A percentile compares a stretch with the other conserved stretches of the same genome.
These are phyloP conservation scores for Myathropa florea DNA, from an alignment of 2,888 invertebrate species.

Conservation along the genomic window DNA sequence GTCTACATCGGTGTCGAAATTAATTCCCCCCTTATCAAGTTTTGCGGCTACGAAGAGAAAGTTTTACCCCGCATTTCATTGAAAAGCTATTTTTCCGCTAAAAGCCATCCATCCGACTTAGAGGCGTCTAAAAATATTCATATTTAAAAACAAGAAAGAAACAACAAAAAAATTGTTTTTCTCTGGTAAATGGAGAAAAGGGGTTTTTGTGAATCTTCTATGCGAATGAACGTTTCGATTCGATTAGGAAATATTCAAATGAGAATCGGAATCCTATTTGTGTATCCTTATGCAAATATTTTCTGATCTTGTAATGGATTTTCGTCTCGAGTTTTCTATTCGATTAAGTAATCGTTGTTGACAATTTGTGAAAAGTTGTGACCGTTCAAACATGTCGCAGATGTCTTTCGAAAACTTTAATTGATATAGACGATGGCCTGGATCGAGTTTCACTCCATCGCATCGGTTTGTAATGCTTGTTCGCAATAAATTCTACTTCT, in stretches of 20 bases:
- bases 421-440: background rate
- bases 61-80: too few relatives aligned
- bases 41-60: too few relatives aligned
- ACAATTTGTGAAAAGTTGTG: background rate
- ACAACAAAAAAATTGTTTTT: background rate
- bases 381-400: background rate
- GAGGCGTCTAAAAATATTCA: background rate
- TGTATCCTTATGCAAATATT: constrained; percentile 7
- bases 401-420: background rate
- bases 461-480: too few relatives aligned
- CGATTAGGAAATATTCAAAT: constrained; percentile 22
- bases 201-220: background rate
- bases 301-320: constrained; percentile 2
- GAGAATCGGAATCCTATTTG: background rate
- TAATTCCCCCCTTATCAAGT: too few relatives aligned
- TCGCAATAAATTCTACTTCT: too few relatives aligned
- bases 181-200: background rate
- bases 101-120: background rate
- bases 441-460: background rate
- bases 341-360: constrained; percentile 11
- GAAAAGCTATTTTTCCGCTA: too few relatives aligned
- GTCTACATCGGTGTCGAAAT: too few relatives aligned
- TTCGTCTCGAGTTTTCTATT: constrained; percentile 6
- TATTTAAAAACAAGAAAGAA: background rate
- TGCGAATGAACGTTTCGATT: background rate